These are phyloP conservation scores for Chrysolina haemoptera DNA, from an alignment of 2,888 invertebrate species.

Conservation along the genomic window DNA sequence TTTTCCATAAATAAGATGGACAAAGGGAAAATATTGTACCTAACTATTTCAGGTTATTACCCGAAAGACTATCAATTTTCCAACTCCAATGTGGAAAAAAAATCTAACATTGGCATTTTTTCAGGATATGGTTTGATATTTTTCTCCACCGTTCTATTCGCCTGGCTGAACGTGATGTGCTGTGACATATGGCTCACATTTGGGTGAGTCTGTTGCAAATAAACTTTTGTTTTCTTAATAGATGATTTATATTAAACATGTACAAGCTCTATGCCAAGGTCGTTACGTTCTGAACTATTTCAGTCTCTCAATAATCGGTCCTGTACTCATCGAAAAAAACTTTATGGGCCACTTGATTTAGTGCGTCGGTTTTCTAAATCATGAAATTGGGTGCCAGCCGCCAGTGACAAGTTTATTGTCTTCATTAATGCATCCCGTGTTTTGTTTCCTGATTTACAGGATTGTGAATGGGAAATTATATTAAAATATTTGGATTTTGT, in stretches of 20 bases:
- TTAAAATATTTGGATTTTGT: background rate
- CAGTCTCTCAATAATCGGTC: background rate
- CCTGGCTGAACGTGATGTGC: constrained; percentile 62
- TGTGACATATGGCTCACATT: constrained; percentile 62
- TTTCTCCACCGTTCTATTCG: constrained; percentile 51
- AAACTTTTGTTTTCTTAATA: constrained; percentile 16
- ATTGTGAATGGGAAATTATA: background rate
- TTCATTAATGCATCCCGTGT: background rate
- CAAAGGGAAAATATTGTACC: too few species aligned
- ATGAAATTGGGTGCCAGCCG: background rate
- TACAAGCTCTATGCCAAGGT: constrained; percentile 13
- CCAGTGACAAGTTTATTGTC: background rate
- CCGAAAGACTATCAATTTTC: too few species aligned
- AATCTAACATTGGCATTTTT: constrained; percentile 41
- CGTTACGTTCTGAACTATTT: background rate
- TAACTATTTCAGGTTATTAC: too few species aligned
- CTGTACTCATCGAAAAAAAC: background rate
- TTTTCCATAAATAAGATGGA: too few species aligned
- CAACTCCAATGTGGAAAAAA: too few species aligned
- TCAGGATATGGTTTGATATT: constrained; percentile 56
- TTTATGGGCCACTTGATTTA: background rate
- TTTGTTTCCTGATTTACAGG: background rate
- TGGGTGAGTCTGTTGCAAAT: constrained; percentile 55
- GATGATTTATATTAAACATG: constrained; percentile 10
- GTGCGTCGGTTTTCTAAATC: background rate